Evolutionary conservation across 2,797 vertebrate species (phyloP).

Genomic region (Gallinago solitaria): DNA sequence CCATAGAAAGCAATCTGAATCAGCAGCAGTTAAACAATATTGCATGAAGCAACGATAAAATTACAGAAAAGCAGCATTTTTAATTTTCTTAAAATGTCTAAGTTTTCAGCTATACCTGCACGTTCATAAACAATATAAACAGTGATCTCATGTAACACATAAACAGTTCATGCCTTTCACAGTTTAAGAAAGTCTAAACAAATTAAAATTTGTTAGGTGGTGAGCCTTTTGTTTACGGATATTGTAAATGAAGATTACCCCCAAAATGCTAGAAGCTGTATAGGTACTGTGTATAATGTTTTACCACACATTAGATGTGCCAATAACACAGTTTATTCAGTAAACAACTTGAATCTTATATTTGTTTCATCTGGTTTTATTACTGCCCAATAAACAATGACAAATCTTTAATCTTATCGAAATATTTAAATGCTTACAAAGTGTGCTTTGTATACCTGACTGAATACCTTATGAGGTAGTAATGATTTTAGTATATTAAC

Average conservation of each 20-base stretch:
- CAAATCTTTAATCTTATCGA: slow-evolving; percentile 73
- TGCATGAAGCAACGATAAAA: slow-evolving; percentile 89
- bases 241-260: slow-evolving; percentile 79
- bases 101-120: slow-evolving; percentile 85
- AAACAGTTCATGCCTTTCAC: slow-evolving; percentile 85
- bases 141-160: slow-evolving; percentile 80
- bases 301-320: slow-evolving; percentile 89
- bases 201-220: slow-evolving; percentile 83
- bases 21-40: slow-evolving; percentile 86
- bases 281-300: slow-evolving; percentile 84
- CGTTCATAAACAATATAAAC: slow-evolving; percentile 80
- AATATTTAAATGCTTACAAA: slow-evolving; percentile 83
- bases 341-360: slow-evolving; percentile 78
- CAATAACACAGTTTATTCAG: slow-evolving; percentile 84
- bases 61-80: slow-evolving; percentile 84
- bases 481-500: slow-evolving; percentile 77
- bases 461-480: slow-evolving; percentile 73
- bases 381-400: slow-evolving; percentile 72
- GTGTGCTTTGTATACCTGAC: slow-evolving; percentile 82
- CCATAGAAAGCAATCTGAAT: slow-evolving; percentile 84
- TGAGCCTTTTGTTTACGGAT: slow-evolving; percentile 88
- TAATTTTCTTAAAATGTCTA: slow-evolving; percentile 79
- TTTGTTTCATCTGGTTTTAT: slow-evolving; percentile 81
- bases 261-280: slow-evolving; percentile 82
- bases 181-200: slow-evolving; percentile 84